Evolutionary conservation across 2,888 invertebrate genomes (phyloP), one percentile per base, ranked within the genome.

Genomic region (Heliconius charithonia): DNA sequence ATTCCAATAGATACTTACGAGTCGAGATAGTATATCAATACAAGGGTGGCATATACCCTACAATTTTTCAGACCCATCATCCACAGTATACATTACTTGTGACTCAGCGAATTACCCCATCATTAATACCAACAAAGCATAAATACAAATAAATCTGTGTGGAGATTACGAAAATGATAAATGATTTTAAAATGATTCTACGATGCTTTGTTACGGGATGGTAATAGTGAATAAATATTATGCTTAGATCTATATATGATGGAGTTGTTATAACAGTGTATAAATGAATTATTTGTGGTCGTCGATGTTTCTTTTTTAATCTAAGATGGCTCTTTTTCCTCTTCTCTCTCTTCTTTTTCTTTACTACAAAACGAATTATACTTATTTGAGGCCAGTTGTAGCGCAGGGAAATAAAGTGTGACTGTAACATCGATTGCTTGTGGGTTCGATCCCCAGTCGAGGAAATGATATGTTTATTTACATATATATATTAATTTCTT

Each of bases 111-210:
- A 80, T 82, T 87, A 85, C 79, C 72, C 78, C 82, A 83, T 90
- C 91, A 91, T 92, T 91, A 91, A 87, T 86, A 85, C 83, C 82
- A 81, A 91, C 91, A 92, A 91, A 83, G 76, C 71, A 79, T 77
- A 83, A 85, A 89, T 88, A 89, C 87, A 91, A 89, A 90, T 89
- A 90, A 90, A 91, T 91, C 87, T 83, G 85, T 84, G 84, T 84
- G 83, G 86, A 88, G 87, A 90, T 89, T 89, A 89, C 88, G 84
- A 79, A 82, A 84, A 88, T 93, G 93, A 93, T 93, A 88, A 92
- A 93, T 93, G 89, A 89, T 89, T 92, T 92, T 91, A 91, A 92
- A 93, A 89, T 87, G 89, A 91, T 90, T 85, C 81, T 80, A 80
- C 82, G 87, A 86, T 83, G 71, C 62, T 79, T 78, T 79, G 75